Conservation (phyloP, 1,140 invertebrate genomes). For the Drosophila gunungcola region DNA sequence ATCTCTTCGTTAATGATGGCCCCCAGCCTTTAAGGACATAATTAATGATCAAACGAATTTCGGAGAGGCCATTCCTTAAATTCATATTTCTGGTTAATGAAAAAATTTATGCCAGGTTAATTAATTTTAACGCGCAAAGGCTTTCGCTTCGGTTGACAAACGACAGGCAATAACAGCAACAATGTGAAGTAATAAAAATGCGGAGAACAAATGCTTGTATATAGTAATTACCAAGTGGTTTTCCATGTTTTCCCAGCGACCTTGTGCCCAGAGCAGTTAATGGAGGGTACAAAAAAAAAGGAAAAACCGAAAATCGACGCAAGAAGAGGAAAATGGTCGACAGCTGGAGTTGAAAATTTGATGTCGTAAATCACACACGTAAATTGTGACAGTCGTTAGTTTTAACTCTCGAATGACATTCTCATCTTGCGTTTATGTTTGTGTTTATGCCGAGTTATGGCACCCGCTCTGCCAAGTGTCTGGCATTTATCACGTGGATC, state of each 20-base stretch:
- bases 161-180: slow-evolving; percentile 57
- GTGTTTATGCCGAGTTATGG: slow-evolving; percentile 3
- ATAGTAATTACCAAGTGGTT: slow-evolving; percentile 60
- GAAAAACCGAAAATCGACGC: not conserved
- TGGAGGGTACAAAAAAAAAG: slow-evolving; percentile 15
- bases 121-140: slow-evolving; percentile 57
- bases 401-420: slow-evolving; percentile 49
- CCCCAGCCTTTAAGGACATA: slow-evolving; percentile 11
- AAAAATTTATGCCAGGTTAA: slow-evolving; percentile 61
- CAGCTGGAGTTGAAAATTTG: slow-evolving; percentile 63
- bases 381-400: slow-evolving; percentile 64
- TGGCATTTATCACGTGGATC: slow-evolving; percentile 38
- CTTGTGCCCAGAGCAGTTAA: slow-evolving; percentile 44
- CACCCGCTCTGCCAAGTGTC: slow-evolving; percentile 20
- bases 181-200: slow-evolving; percentile 64
- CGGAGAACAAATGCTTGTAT: slow-evolving; percentile 53
- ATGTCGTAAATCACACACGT: slow-evolving; percentile 63
- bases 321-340: slow-evolving; percentile 30
- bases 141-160: slow-evolving; percentile 43
- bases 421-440: slow-evolving; percentile 20
- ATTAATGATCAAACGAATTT: slow-evolving; percentile 39
- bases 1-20: slow-evolving; percentile 17
- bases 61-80: slow-evolving; percentile 23
- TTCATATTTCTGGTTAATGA: slow-evolving; percentile 62
- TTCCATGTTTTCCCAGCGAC: slow-evolving; percentile 50